Evolutionary conservation across 35 echinoderm and acorn worm species (phyloP), one percentile per base, ranked within the genome.

Genomic region (Stichopus chloronotus): DNA sequence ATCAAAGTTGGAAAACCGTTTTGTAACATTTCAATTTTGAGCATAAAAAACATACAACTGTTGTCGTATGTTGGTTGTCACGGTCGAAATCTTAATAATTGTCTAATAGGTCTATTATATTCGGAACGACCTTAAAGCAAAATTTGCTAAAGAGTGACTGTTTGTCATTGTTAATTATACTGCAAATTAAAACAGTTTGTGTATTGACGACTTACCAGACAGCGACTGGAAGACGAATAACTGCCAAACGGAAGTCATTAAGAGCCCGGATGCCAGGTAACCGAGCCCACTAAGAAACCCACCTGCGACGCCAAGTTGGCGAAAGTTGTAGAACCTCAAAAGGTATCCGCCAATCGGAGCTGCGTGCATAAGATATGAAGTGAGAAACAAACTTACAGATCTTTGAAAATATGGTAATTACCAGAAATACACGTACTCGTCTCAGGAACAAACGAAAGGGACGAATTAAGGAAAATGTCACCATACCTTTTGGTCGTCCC

Each of bases 271-370:
- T 55, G 53, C 54, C 12, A 88, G 20, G 58, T 88, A 88, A 22
- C 86, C 86, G 19, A 88, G 86, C 25, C 86, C 86, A 60, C 17
- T 61, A 10, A 88, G 86, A 30, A 88, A 11, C 25, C 86, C 86
- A 59, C 86, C 86, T 7, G 12, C 58, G 20, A 61, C n/a, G 9
- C 55, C 86, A 52, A 88, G 86, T 52, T 88, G 86, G 23, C 86
- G 86, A 69, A 69, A 69, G 86, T 19, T 88, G 86, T 19, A 63
- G 58, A 63, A 88, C 57, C 52, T 60, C 58, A 88, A 58, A 22
- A 88, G 86, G 13, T 63, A 88, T 9, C 61, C 57, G 6, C 86
- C 61, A 17, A 88, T 30, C 13, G 86, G 86, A 69, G 86, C 86
- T 88, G 19, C 14, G 30, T 30, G 53, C 4, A 43, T 43, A 83